These are phyloP conservation scores for Habroteleia sp. DNA, from an alignment of 2,888 invertebrate genomes.

Conservation along the genomic window DNA sequence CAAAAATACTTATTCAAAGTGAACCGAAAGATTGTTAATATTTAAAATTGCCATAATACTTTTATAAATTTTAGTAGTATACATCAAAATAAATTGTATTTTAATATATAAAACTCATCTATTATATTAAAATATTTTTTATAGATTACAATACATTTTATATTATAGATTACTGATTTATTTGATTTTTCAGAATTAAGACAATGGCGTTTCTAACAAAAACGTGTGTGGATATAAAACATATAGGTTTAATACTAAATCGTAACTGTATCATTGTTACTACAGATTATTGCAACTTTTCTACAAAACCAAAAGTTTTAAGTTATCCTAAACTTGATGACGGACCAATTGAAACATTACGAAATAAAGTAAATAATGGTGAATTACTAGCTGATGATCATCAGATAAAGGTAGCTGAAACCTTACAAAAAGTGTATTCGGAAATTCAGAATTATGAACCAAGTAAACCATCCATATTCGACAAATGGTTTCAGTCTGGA, in stretches of 20 bases:
- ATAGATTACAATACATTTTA: too few relatives aligned
- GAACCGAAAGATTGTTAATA: too few relatives aligned
- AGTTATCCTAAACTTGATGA: constrained; percentile 17
- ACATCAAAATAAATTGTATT: too few relatives aligned
- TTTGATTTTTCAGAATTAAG: too few relatives aligned
- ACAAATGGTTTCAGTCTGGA: constrained; percentile 79
- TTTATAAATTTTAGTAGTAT: too few relatives aligned
- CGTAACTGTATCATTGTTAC: constrained; percentile 56
- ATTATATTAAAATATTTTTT: too few relatives aligned
- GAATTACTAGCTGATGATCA: constrained; percentile 86
- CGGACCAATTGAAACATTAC: constrained; percentile 83
- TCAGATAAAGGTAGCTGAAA: constrained; percentile 87
- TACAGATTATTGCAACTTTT: constrained; percentile 35
- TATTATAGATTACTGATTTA: too few relatives aligned
- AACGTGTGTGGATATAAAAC: constrained; percentile 61
- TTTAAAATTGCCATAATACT: too few relatives aligned
- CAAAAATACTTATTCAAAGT: too few relatives aligned
- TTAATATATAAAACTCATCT: too few relatives aligned
- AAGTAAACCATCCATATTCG: constrained; percentile 80
- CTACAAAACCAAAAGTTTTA: constrained; percentile 14
- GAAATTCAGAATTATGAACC: constrained; percentile 85
- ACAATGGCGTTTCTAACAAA: constrained; percentile 69
- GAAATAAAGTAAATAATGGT: constrained; percentile 84
- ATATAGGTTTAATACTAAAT: constrained; percentile 62
- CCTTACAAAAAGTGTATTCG: constrained; percentile 87